These are phyloP conservation scores for Iguana delicatissima DNA, from an alignment of 2,797 vertebrate species.

Conservation along the genomic window DNA sequence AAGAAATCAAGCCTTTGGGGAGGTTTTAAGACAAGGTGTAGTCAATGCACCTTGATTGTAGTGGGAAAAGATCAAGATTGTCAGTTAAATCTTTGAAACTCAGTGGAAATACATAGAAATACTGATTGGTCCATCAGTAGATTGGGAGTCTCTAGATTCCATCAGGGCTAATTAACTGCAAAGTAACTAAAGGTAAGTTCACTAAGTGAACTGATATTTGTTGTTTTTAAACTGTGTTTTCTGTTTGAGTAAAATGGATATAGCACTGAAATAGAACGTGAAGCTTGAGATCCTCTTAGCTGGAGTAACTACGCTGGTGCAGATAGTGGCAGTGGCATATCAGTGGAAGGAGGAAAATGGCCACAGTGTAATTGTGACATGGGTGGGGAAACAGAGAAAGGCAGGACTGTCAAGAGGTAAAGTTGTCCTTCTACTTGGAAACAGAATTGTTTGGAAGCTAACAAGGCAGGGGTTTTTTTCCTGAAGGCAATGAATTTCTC, in stretches of 20 bases:
- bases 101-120: background rate
- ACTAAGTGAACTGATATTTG: background rate
- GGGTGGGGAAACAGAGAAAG: too few species aligned
- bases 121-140: background rate
- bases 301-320: too few species aligned
- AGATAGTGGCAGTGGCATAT: too few species aligned
- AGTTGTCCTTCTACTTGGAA: too few species aligned
- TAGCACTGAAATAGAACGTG: background rate
- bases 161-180: background rate
- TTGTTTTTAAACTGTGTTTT: background rate
- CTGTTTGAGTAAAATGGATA: background rate
- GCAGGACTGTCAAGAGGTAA: too few species aligned
- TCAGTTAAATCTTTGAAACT: conserved; percentile 14
- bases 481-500: too few species aligned
- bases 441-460: too few species aligned
- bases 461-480: too few species aligned
- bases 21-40: background rate
- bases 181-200: background rate
- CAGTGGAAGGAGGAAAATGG: too few species aligned
- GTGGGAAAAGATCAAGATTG: background rate
- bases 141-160: background rate
- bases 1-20: background rate
- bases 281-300: too few species aligned
- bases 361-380: too few species aligned
- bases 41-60: background rate